Percentiles rank a stretch among this genome's conserved stretches.
Evolutionary conservation across 2,888 invertebrate genomes (phyloP).

Genomic region (Sthenelais limicola): DNA sequence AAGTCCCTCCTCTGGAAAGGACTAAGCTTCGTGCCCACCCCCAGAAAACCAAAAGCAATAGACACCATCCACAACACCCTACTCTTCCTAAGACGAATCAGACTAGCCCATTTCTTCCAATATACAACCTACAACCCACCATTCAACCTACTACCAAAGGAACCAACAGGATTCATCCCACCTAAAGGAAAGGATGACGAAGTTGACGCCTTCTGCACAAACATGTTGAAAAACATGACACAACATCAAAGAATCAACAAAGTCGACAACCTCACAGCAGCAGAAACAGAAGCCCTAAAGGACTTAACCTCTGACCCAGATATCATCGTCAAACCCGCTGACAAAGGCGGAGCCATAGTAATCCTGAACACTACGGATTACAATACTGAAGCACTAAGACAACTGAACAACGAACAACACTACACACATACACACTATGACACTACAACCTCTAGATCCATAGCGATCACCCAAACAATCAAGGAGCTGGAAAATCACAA

Average conservation of each 20-base stretch:
- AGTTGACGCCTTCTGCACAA: background rate
- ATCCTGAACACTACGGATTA: conserved; percentile 21
- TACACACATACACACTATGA: background rate
- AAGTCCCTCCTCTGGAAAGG: background rate
- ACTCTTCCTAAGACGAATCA: background rate
- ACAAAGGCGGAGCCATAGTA: conserved; percentile 29
- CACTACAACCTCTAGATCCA: background rate
- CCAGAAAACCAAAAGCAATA: background rate
- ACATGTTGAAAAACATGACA: background rate
- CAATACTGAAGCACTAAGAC: background rate
- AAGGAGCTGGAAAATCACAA: background rate
- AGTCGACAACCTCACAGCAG: background rate
- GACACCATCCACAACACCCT: background rate
- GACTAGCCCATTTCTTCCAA: background rate
- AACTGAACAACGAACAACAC: conserved; percentile 14
- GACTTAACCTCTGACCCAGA: background rate
- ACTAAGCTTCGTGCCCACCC: background rate
- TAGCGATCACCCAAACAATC: background rate
- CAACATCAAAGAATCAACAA: background rate
- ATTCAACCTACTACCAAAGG: background rate
- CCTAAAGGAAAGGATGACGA: background rate
- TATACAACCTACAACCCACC: background rate
- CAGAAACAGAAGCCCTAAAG: background rate
- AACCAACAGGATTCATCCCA: background rate
- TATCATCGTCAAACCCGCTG: conserved; percentile 6